Conservation (phyloP, 1,140 invertebrate species). For the Caenorhabditis inopinata region DNA sequence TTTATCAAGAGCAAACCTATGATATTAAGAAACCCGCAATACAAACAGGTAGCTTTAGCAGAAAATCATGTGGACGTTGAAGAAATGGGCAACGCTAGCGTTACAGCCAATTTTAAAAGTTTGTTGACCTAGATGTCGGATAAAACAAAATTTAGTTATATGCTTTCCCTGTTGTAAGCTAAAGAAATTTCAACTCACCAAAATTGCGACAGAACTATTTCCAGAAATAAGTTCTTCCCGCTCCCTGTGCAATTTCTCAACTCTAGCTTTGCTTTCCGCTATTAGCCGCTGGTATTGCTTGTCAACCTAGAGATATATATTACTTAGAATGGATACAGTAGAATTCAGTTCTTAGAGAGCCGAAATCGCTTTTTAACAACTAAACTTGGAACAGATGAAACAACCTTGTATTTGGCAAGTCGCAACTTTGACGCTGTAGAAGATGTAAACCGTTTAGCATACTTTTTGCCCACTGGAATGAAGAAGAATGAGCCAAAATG, state of each 20-base stretch:
- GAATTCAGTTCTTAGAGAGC: no score
- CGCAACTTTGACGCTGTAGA: neutral
- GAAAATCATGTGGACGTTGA: no score
- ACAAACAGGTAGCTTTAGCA: no score
- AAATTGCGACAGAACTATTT: neutral
- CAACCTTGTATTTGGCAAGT: neutral
- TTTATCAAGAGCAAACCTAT: no score
- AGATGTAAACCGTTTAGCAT: neutral
- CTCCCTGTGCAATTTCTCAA: neutral
- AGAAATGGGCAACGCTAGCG: no score
- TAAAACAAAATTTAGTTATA: no score
- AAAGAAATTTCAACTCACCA: neutral
- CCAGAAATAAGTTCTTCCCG: neutral
- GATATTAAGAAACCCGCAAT: no score
- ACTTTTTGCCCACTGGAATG: conserved; percentile 6
- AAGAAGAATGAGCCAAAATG: neutral
- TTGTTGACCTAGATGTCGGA: no score
- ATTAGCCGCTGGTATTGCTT: neutral
- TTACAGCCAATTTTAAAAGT: no score
- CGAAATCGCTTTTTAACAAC: no score
- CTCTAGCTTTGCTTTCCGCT: neutral
- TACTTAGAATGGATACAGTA: no score
- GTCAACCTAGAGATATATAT: neutral
- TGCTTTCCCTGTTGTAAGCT: no score
- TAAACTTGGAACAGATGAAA: neutral